A percentile compares a stretch with the other conserved stretches of the same genome.
Evolutionary conservation across 2,888 invertebrate species (phyloP).

Genomic region (Amiota mariae): DNA sequence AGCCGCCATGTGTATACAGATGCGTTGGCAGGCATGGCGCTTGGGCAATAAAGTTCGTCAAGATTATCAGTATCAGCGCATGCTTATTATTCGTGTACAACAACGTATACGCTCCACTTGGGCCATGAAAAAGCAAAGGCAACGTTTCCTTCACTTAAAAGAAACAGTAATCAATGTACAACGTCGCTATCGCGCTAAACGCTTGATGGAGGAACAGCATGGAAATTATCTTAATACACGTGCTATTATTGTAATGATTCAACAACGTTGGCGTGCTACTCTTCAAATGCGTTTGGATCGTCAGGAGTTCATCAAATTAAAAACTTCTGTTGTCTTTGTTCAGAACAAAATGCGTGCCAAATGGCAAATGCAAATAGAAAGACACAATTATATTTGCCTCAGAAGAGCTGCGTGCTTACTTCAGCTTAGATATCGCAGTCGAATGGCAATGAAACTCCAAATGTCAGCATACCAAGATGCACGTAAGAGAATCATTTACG

Average conservation of each 20-base stretch:
- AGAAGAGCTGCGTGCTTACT: conserved; percentile 45
- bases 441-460: conserved; percentile 58
- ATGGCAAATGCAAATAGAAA: conserved; percentile 47
- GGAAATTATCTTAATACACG: conserved; percentile 53
- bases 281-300: conserved; percentile 58
- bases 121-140: conserved; percentile 52
- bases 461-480: conserved; percentile 49
- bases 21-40: conserved; percentile 65
- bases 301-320: conserved; percentile 49
- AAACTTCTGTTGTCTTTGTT: conserved; percentile 52
- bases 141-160: conserved; percentile 49
- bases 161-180: conserved; percentile 51
- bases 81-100: conserved; percentile 55
- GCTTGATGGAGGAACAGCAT: conserved; percentile 49
- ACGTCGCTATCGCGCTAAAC: conserved; percentile 55
- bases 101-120: conserved; percentile 46
- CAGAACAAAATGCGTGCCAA: conserved; percentile 64
- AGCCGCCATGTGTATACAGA: conserved; percentile 71
- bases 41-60: conserved; percentile 50
- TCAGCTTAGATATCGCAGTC: conserved; percentile 57
- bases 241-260: conserved; percentile 68
- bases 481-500: conserved; percentile 55
- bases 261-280: conserved; percentile 73
- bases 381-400: conserved; percentile 41
- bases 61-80: conserved; percentile 48